A percentile compares a stretch with the other conserved stretches of the same genome.
phyloP scores from a whole-genome alignment of 1,140 invertebrate genomes.

The Holcopasites calliopsidis region DNA sequence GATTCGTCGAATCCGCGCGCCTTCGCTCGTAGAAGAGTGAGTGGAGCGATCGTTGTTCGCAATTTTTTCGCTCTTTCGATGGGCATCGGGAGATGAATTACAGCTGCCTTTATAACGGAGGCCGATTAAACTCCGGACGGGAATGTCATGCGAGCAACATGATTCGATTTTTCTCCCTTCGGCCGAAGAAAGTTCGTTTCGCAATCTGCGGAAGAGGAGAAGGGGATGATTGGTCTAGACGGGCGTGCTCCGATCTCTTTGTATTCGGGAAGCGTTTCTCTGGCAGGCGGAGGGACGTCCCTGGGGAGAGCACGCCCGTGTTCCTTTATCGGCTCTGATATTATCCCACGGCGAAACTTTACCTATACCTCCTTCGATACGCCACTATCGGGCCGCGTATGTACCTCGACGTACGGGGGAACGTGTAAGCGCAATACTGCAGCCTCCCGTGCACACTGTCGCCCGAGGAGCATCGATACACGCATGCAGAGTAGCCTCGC shows the following conservation, averaged over 20 bases:
- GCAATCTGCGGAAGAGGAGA: background rate
- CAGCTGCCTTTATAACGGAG: too few species aligned
- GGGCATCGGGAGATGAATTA: background rate
- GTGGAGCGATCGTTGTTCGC: constrained; percentile 9
- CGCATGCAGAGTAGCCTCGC: background rate
- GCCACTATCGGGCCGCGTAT: background rate
- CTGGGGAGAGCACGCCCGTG: constrained; percentile 46
- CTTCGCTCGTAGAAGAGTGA: background rate
- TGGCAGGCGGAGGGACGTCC: constrained; percentile 13
- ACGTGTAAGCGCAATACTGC: background rate
- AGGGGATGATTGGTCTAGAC: background rate
- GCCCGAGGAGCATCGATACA: constrained; percentile 6
- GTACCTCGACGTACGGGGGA: background rate
- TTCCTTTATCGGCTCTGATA: constrained; percentile 54
- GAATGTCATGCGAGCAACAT: background rate
- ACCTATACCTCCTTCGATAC: constrained; percentile 17
- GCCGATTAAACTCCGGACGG: background rate
- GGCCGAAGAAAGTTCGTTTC: background rate
- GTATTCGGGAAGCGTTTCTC: constrained; percentile 51
- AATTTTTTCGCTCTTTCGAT: background rate
- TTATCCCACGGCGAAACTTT: constrained; percentile 53
- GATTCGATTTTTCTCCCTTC: background rate
- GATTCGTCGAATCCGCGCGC: too few species aligned
- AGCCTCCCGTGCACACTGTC: background rate
- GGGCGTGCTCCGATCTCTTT: constrained; percentile 19